Base-by-base conservation (phyloP, 2,113 vertebrate species). In the Chaetodon auriga region DNA sequence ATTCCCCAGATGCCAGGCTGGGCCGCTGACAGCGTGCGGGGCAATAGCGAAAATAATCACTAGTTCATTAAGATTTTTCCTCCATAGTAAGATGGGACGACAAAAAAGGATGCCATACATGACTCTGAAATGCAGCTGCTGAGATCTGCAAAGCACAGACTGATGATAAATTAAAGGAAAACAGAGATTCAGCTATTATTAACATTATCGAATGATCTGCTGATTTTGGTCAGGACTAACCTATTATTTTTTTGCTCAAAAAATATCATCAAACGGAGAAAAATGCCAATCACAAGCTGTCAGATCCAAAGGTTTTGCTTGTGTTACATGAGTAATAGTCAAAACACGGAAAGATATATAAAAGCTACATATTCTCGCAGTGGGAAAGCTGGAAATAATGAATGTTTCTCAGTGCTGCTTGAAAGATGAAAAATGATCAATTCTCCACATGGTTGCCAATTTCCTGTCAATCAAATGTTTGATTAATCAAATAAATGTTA, bases 31-130 rank as follows among this genome's bases (percentile, higher is more conserved):
- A 64, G 51, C 25, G 2, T 18, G 1, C 0, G 0, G 41, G 53
- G 19, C 48, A 46, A 75, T 38, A 38, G n/a, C 43, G 66, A 75
- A 75, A 75, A 68, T 13, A 74, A 71, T 57, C 74, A 11, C 55
- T 36, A 30, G 48, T 38, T 73, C 62, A 46, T 23, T 46, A 45
- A 62, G 6, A 35, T 3, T 68, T 58, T 35, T 57, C 16, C 58
- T 46, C 53, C 35, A 41, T n/a, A 54, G 63, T 65, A n/a, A 35
- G 4, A 6, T 15, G 25, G 54, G 46, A 25, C 0, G 15, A 53
- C 41, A n/a, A 36, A 58, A 18, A 55, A 12, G 10, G 11, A 12
- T 35, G 16, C 49, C 60, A 13, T 53, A 45, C 43, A 41, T 30
- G 16, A 18, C 36, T 71, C 75, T 73, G 36, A 58, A 58, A 57